Percentiles rank a stretch among this genome's conserved stretches.
phyloP scores from a whole-genome alignment of 2,888 invertebrate genomes.

The Andrena bucephala region DNA sequence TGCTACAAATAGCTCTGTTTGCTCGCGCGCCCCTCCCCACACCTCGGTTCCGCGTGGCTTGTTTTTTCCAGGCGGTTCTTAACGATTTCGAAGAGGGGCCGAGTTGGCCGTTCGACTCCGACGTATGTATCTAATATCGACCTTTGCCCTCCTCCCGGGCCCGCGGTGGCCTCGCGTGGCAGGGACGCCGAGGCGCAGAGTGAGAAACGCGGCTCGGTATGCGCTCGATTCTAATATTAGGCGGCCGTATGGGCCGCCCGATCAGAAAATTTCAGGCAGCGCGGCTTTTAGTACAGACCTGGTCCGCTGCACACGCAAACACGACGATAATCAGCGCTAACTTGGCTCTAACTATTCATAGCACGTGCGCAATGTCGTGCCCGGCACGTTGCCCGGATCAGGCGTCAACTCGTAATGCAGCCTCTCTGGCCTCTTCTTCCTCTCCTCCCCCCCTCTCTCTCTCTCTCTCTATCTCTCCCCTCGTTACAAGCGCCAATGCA shows the following conservation, averaged over 20 bases:
- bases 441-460: neutral
- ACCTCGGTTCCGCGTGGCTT: neutral
- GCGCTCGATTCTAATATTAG: slow-evolving; percentile 73
- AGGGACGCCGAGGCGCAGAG: slow-evolving; percentile 47
- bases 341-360: slow-evolving; percentile 78
- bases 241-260: slow-evolving; percentile 51
- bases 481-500: slow-evolving; percentile 5
- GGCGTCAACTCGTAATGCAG: slow-evolving; percentile 69
- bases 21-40: no score
- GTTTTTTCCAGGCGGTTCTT: neutral
- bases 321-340: slow-evolving; percentile 76
- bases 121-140: slow-evolving; percentile 20
- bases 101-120: slow-evolving; percentile 13
- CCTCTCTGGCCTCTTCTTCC: slow-evolving; percentile 46
- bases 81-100: neutral
- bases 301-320: slow-evolving; percentile 60
- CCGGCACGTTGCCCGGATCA: slow-evolving; percentile 73
- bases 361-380: slow-evolving; percentile 78
- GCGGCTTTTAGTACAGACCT: slow-evolving; percentile 36
- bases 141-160: slow-evolving; percentile 43
- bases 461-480: neutral
- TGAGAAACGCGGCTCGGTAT: slow-evolving; percentile 55
- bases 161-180: slow-evolving; percentile 32
- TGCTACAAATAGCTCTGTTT: no score
- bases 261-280: slow-evolving; percentile 73